Conservation (phyloP, 2,113 vertebrate genomes). For the Donacobius atricapilla region DNA sequence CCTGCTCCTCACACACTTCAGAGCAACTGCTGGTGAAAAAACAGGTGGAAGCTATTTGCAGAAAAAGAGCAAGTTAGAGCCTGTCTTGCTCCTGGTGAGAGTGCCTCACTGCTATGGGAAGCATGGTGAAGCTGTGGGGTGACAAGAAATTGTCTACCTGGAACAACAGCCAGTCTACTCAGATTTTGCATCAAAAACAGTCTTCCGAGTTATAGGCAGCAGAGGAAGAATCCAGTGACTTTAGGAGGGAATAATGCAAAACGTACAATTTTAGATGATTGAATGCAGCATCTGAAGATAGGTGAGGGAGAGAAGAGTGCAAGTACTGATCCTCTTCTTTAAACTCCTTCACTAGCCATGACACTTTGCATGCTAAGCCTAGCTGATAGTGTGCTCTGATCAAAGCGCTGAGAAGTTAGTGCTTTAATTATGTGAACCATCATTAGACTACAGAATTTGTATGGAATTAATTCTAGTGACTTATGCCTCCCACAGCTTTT, state of each 20-base stretch:
- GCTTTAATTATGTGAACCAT: neutral
- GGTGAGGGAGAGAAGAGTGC: neutral
- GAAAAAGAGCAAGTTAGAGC: constrained; percentile 19
- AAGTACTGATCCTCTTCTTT: neutral
- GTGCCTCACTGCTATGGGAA: neutral
- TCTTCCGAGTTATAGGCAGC: neutral
- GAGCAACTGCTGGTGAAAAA: neutral
- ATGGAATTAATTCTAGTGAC: neutral
- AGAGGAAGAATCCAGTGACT: neutral
- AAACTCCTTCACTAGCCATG: neutral
- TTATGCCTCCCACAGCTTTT: neutral
- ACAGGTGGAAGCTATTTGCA: constrained; percentile 18
- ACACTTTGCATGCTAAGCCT: neutral
- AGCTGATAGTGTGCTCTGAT: neutral
- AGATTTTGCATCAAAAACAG: neutral
- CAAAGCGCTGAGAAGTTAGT: neutral
- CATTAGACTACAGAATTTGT: neutral
- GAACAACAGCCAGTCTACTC: neutral
- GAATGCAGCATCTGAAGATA: neutral
- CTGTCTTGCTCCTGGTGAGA: neutral
- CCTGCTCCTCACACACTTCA: neutral
- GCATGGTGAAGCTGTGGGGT: neutral
- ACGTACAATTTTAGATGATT: neutral
- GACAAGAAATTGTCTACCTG: neutral
- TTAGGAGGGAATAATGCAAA: neutral